Evolutionary conservation across 2,888 invertebrate species (phyloP), one percentile per base, ranked within the genome.

Genomic region (Pasiphila rectangulata): DNA sequence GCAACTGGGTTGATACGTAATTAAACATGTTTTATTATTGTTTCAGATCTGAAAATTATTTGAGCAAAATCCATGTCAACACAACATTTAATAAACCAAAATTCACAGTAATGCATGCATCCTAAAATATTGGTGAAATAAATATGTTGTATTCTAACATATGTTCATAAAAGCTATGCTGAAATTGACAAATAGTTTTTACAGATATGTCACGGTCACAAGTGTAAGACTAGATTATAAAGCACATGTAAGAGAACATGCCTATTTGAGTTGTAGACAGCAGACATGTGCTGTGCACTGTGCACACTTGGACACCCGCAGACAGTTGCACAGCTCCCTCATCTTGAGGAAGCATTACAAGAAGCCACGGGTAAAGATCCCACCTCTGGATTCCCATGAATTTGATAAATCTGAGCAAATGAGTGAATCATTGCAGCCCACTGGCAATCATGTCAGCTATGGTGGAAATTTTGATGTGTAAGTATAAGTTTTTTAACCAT

Each of bases 131-230:
- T 38, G 45, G 68, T 71, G 65, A 64, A 58, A 61, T 58, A 63
- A 71, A 64, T 68, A 74, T 73, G 64, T 61, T 69, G 62, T 58
- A 60, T 61, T 57, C 57, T 73, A 70, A 64, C 47, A 69, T 64
- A 63, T 54, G 69, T 63, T 69, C 64, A 55, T 69, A 72, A 66
- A 75, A 84, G 79, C 78, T 80, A 88, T 88, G 87, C 79, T 85
- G 77, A 84, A 83, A 82, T 75, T 83, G 74, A 83, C 79, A 63
- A 74, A 79, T 64, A 85, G 81, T 79, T 83, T 82, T 83, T 84
- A 67, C 82, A 86, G 82, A 86, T 84, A 71, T 69, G 69, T 83
- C 59, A 76, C 67, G 60, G 65, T 79, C 56, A 72, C 73, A 71
- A 76, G 67, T 79, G 74, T 80, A 58, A 74, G 67, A 66, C 65